These are phyloP conservation scores for Bolinopsis microptera DNA, from an alignment of 37 sponge, comb jelly and placozoan genomes.

Conservation along the genomic window DNA sequence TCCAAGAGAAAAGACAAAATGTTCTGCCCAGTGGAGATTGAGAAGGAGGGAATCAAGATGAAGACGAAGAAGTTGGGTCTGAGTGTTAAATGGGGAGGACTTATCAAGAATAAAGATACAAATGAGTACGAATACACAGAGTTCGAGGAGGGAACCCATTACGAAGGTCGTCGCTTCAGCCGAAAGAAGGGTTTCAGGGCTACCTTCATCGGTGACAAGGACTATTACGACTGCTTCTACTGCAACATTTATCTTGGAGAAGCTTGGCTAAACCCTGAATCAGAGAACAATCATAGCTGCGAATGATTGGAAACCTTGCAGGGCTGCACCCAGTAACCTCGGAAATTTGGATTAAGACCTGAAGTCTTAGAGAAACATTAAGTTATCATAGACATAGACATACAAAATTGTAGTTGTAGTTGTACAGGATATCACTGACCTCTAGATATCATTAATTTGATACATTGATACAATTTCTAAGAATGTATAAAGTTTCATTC, in stretches of 20 bases:
- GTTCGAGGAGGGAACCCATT: background rate
- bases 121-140: background rate
- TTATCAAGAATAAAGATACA: background rate
- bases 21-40: background rate
- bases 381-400: too few species aligned
- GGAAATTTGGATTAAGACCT: too few species aligned
- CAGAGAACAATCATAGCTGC: background rate
- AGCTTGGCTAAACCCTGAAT: background rate
- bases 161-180: background rate
- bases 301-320: too few species aligned
- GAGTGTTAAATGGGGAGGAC: background rate
- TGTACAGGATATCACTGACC: too few species aligned
- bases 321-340: too few species aligned
- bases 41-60: background rate
- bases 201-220: background rate
- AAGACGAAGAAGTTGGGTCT: background rate
- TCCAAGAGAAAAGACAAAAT: background rate
- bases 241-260: background rate
- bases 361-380: too few species aligned
- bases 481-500: too few species aligned
- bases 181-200: background rate
- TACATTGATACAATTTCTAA: too few species aligned
- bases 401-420: too few species aligned
- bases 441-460: too few species aligned
- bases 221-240: background rate